Conservation (phyloP, 2,888 invertebrate genomes). For the Linyphia triangularis region DNA sequence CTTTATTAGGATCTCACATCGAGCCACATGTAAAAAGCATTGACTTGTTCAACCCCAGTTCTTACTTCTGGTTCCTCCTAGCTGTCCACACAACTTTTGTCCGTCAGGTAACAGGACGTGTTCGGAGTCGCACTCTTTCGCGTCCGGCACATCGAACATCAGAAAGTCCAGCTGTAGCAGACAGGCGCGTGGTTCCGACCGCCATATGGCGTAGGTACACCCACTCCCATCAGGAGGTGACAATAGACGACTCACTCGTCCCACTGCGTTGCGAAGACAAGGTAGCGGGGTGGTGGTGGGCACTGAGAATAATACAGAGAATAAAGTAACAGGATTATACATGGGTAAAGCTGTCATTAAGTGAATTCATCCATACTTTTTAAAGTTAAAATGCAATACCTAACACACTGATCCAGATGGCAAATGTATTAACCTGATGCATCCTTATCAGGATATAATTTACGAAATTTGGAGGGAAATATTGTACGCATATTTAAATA, state of each 20-base stretch:
- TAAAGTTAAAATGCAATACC: too few species aligned
- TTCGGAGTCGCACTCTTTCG: constrained; percentile 13
- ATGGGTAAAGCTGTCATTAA: too few species aligned
- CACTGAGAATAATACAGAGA: too few species aligned
- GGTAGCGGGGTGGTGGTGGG: neutral
- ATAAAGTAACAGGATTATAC: too few species aligned
- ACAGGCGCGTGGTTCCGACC: constrained; percentile 47
- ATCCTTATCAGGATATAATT: too few species aligned
- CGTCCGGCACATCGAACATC: constrained; percentile 30
- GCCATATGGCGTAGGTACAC: constrained; percentile 54
- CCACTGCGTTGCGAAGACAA: constrained; percentile 6
- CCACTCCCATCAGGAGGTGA: neutral
- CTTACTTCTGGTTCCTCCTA: constrained; percentile 63
- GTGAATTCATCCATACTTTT: too few species aligned
- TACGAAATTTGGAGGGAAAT: too few species aligned
- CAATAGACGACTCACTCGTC: neutral
- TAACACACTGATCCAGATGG: too few species aligned
- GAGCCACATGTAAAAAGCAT: too few species aligned
- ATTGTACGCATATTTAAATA: too few species aligned
- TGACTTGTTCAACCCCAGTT: neutral
- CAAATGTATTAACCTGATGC: too few species aligned
- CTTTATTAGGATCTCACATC: too few species aligned
- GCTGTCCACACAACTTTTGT: constrained; percentile 44
- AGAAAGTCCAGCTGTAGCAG: constrained; percentile 51
- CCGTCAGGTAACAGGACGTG: constrained; percentile 53